Evolutionary conservation across 2,888 invertebrate species (phyloP).

Genomic region (Choreutis nemorana): DNA sequence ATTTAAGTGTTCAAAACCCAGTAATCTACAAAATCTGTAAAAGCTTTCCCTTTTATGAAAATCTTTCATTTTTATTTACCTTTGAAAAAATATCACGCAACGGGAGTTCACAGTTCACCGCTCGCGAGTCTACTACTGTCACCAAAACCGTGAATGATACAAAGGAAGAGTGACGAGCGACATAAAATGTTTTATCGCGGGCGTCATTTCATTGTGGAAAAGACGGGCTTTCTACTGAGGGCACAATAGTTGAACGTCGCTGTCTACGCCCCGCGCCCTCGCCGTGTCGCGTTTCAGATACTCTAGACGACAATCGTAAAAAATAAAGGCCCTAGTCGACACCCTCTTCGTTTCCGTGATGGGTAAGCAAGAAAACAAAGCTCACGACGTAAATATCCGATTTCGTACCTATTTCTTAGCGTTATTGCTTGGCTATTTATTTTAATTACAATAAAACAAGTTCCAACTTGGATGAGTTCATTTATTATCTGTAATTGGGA

Average conservation of each 20-base stretch:
- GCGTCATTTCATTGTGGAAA: conserved; percentile 20
- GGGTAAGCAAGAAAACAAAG: background rate
- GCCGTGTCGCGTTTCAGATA: conserved; percentile 46
- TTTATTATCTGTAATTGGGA: no score
- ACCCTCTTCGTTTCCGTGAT: conserved; percentile 14
- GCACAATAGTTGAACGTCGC: conserved; percentile 16
- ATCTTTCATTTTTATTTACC: no score
- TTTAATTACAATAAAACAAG: no score
- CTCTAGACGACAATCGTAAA: conserved; percentile 37
- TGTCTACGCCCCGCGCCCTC: conserved; percentile 21
- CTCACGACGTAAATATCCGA: background rate
- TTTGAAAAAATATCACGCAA: no score
- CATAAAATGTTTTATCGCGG: conserved; percentile 50
- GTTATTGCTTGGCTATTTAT: no score
- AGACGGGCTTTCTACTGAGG: conserved; percentile 15
- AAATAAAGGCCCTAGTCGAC: conserved; percentile 15
- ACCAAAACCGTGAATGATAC: conserved; percentile 38
- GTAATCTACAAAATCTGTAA: no score
- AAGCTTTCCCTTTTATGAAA: no score
- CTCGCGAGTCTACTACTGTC: conserved; percentile 26
- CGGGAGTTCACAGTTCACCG: no score
- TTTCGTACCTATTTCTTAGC: background rate
- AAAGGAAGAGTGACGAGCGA: conserved; percentile 44
- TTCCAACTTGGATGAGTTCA: no score
- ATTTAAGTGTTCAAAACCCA: no score